Evolutionary conservation across 2,888 invertebrate species (phyloP).

Genomic region (Sesia bembeciformis): DNA sequence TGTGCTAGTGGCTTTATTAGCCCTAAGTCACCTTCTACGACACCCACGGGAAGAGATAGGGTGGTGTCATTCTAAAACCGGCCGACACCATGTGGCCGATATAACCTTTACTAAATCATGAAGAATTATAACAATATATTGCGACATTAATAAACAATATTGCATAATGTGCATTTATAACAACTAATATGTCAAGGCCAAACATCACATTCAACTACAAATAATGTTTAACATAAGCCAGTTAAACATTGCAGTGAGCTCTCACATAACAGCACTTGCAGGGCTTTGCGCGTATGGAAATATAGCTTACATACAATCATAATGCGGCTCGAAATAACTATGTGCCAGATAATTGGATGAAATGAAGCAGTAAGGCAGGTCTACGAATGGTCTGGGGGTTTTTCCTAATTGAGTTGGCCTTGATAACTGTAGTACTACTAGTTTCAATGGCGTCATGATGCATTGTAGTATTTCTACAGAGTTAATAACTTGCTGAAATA

Average conservation of each 20-base stretch:
- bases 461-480: too few species aligned
- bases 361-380: background rate
- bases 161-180: background rate
- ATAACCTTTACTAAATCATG: too few species aligned
- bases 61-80: too few species aligned
- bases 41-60: too few species aligned
- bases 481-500: too few species aligned
- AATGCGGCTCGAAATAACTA: background rate
- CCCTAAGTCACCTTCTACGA: too few species aligned
- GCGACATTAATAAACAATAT: too few species aligned
- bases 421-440: background rate
- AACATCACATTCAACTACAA: constrained; percentile 28
- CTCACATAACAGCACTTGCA: background rate
- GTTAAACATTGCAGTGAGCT: constrained; percentile 14
- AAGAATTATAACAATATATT: too few species aligned
- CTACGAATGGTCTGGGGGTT: background rate
- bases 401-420: background rate
- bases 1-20: too few species aligned
- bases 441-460: too few species aligned
- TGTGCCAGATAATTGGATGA: background rate
- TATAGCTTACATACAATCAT: background rate
- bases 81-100: too few species aligned
- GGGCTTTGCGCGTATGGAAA: background rate
- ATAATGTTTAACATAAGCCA: constrained; percentile 24
- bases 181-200: background rate